phyloP scores from a whole-genome alignment of 2,113 vertebrate genomes.

The Zosterops japonicus region DNA sequence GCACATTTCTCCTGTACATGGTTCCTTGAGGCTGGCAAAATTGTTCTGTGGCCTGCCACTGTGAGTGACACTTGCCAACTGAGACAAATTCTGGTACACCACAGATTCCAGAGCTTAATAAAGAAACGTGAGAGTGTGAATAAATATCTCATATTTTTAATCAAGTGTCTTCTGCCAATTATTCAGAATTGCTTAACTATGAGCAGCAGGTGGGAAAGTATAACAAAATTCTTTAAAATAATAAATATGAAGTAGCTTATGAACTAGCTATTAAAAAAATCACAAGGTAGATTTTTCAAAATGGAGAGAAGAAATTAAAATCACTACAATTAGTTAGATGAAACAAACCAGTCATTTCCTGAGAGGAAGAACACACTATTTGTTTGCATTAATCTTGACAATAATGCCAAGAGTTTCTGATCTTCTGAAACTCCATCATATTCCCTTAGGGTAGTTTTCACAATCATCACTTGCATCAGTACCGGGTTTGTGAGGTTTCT shows the following conservation, averaged over 20 bases:
- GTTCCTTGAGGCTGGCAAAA: not conserved
- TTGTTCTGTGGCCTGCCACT: not conserved
- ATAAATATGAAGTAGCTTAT: not conserved
- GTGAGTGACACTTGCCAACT: not conserved
- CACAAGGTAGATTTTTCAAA: not conserved
- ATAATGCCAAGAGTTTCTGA: not conserved
- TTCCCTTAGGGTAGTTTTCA: slow-evolving; percentile 5
- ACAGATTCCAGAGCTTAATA: not conserved
- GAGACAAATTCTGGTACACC: not conserved
- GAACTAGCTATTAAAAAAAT: not conserved
- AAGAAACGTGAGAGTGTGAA: not conserved
- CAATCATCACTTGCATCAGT: slow-evolving; percentile 15
- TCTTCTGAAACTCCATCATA: not conserved
- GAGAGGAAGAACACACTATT: not conserved
- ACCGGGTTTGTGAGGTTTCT: not conserved
- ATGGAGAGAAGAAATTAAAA: not conserved
- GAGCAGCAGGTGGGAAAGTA: not conserved
- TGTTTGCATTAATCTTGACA: not conserved
- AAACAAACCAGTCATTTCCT: not conserved
- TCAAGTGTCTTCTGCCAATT: not conserved
- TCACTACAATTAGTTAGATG: not conserved
- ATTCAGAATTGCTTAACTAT: not conserved
- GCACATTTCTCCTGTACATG: not conserved
- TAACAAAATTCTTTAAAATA: not conserved
- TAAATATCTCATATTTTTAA: not conserved